Evolutionary conservation across 1,140 invertebrate genomes (phyloP), one percentile per base, ranked within the genome.

Genomic region (Akabosia matsudoensis): DNA sequence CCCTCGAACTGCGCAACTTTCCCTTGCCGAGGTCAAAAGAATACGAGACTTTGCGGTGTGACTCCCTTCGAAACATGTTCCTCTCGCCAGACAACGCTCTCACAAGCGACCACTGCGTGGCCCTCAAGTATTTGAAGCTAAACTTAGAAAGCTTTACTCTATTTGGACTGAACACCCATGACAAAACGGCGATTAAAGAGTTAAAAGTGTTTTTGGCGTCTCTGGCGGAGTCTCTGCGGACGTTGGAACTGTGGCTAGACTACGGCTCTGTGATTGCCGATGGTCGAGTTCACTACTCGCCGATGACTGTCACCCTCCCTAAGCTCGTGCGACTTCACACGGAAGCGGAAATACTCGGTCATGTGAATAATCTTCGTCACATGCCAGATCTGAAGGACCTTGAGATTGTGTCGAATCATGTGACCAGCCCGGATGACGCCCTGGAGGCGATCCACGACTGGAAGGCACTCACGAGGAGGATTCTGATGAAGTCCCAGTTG

Each of bases 81-180:
- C 45, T 76, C 18, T 76, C 75, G 22, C 70, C 75, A 16, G 31
- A 34, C 1, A 54, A 72, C 26, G 70, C 33, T 26, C 24, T 76
- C 2, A 73, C 33, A 3, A 51, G 33, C 4, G 75, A 76, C 18
- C 75, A 76, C 18, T 72, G 54, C 24, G 33, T 34, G 56, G 70
- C 75, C 4, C 52, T 76, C 13, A 71, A 70, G 0, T 30, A 70
- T 73, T 73, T 76, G 30, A 33, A 76, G 2, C 33, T 76, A 10
- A 76, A 72, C 1, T 45, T 76, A 14, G 30, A 64, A 34, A 76
- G 45, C 16, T 26, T 76, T 30, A 76, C 51, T 0, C n/a, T 76
- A 16, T 76, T 76, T 56, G 34, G 52, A 34, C 22, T 76, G 3
- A 72, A 71, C 26, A 61, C 75, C 10, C 26, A 26, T 0, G 70